These are phyloP conservation scores for Archocentrus centrarchus DNA, from an alignment of 2,113 vertebrate species.

Conservation along the genomic window DNA sequence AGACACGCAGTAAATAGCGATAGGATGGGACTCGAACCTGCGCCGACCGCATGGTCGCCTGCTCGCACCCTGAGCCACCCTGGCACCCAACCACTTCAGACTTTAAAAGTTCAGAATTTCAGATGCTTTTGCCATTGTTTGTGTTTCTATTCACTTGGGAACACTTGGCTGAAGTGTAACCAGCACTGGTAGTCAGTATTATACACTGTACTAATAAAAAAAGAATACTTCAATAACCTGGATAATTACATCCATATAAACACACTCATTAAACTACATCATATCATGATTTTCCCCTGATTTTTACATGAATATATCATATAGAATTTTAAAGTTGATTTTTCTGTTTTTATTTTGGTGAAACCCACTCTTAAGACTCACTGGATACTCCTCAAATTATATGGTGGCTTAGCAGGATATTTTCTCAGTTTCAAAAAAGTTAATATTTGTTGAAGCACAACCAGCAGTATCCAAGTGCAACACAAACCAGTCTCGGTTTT, in stretches of 20 bases:
- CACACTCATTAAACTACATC: background rate
- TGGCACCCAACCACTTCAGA: fast-evolving
- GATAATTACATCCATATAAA: background rate
- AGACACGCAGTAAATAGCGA: no score
- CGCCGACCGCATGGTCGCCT: no score
- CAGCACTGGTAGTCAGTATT: background rate
- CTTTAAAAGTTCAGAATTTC: background rate
- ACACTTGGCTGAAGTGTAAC: fast-evolving
- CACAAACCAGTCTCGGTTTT: background rate
- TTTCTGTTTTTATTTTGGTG: background rate
- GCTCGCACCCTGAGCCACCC: no score
- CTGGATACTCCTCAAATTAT: background rate
- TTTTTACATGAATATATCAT: background rate
- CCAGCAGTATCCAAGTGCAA: background rate
- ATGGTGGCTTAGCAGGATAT: fast-evolving
- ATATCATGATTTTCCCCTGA: background rate
- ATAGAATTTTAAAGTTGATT: background rate
- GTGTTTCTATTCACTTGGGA: background rate
- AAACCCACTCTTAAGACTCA: background rate
- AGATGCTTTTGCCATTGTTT: fast-evolving
- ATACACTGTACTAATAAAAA: background rate
- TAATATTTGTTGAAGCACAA: background rate
- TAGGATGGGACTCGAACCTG: no score
- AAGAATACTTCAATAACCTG: background rate
- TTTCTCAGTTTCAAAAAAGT: background rate